A percentile compares a stretch with the other conserved stretches of the same genome.
These are phyloP conservation scores for Panorpa germanica DNA, from an alignment of 2,888 invertebrate species.

Conservation along the genomic window DNA sequence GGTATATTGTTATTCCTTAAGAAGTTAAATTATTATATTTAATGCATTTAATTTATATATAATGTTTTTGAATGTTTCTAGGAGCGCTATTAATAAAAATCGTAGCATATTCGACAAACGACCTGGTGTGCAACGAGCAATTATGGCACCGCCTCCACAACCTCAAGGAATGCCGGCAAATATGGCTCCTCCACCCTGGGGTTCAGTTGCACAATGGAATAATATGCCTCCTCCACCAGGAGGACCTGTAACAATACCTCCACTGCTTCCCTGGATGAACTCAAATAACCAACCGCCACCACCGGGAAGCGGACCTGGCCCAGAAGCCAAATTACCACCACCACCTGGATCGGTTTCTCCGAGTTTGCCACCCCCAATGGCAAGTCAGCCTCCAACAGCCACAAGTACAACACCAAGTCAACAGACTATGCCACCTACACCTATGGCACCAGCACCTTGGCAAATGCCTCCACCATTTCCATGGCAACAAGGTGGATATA, in stretches of 20 bases:
- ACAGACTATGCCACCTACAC: slow-evolving; percentile 16
- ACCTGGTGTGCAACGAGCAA: slow-evolving; percentile 20
- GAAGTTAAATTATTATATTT: no score
- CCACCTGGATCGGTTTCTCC: slow-evolving; percentile 24
- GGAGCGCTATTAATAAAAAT: slow-evolving; percentile 21
- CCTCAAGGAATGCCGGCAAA: slow-evolving; percentile 25
- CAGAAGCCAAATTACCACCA: slow-evolving; percentile 19
- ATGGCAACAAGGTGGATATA: slow-evolving; percentile 19
- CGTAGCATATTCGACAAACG: slow-evolving; percentile 24
- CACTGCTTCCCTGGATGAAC: slow-evolving; percentile 34
- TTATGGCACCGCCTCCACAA: slow-evolving; percentile 17
- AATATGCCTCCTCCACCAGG: slow-evolving; percentile 29
- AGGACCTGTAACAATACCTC: slow-evolving; percentile 28
- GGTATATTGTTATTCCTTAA: no score
- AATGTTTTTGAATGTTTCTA: no score
- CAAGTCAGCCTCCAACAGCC: slow-evolving; percentile 27
- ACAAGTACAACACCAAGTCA: slow-evolving; percentile 24
- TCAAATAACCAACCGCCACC: slow-evolving; percentile 29
- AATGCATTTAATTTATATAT: no score
- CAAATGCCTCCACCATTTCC: slow-evolving; percentile 15
- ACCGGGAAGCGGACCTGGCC: slow-evolving; percentile 21
- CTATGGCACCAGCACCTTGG: slow-evolving; percentile 5
- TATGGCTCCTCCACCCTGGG: slow-evolving; percentile 28
- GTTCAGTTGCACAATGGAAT: slow-evolving; percentile 25
- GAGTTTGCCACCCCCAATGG: slow-evolving; percentile 17